phyloP scores from a whole-genome alignment of 2,113 vertebrate species.

The Pipa parva region DNA sequence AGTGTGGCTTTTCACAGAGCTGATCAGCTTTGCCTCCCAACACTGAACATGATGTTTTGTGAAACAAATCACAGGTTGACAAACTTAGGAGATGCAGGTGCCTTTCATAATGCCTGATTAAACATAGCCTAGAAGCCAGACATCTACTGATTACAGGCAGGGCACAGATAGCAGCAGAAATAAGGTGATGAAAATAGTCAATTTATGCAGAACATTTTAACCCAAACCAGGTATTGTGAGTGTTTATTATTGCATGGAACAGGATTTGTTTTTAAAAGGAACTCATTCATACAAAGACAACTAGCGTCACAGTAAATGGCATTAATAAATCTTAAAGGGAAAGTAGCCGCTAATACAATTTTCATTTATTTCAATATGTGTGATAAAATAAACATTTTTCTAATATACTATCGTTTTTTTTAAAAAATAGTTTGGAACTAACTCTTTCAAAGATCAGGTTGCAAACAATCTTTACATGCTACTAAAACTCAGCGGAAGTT shows the following conservation, averaged over 20 bases:
- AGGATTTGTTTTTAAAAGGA: neutral
- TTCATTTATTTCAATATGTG: no score
- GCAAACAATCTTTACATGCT: no score
- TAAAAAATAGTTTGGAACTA: no score
- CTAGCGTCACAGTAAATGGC: neutral
- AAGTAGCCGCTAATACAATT: no score
- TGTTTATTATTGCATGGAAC: neutral
- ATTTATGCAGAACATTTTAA: neutral
- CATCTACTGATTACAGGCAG: constrained; percentile 18
- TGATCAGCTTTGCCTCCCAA: constrained; percentile 2
- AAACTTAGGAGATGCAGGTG: constrained; percentile 16
- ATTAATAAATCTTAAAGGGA: no score
- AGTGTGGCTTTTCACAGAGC: constrained; percentile 9
- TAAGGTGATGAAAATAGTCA: constrained; percentile 7
- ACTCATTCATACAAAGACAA: neutral
- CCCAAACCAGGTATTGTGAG: neutral
- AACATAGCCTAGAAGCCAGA: constrained; percentile 24
- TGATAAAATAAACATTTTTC: no score
- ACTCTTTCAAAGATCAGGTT: no score
- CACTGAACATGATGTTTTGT: constrained; percentile 9
- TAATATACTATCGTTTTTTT: no score
- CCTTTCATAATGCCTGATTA: constrained; percentile 6
- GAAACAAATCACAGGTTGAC: constrained; percentile 2
- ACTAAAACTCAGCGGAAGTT: no score
- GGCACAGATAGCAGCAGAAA: constrained; percentile 16